A percentile compares a stretch with the other conserved stretches of the same genome.
phyloP scores from a whole-genome alignment of 2,888 invertebrate species.

The Bhutanitis thaidina region DNA sequence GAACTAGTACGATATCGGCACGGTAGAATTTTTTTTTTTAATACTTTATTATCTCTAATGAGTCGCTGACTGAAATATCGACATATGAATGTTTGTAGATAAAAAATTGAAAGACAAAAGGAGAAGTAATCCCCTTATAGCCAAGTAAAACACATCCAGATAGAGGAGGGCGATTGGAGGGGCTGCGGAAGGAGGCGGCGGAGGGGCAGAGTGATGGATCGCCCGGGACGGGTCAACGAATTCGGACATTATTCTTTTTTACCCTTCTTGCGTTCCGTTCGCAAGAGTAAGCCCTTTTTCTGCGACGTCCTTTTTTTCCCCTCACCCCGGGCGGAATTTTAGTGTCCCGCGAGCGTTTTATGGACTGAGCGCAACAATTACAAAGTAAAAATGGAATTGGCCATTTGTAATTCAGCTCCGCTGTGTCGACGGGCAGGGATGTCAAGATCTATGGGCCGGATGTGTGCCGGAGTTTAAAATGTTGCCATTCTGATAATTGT shows the following conservation, averaged over 20 bases:
- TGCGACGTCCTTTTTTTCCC: conserved; percentile 71
- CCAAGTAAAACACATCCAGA: conserved; percentile 65
- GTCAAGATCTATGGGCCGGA: conserved; percentile 30
- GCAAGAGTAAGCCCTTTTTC: conserved; percentile 78
- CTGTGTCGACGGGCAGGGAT: conserved; percentile 50
- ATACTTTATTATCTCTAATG: too few species aligned
- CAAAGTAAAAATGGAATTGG: conserved; percentile 76
- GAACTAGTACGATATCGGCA: too few species aligned
- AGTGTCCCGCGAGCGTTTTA: conserved; percentile 63
- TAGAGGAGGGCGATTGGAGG: conserved; percentile 62
- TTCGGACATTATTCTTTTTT: conserved; percentile 81
- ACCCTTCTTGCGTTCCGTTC: conserved; percentile 78
- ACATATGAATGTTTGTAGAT: conserved; percentile 1
- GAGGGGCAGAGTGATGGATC: conserved; percentile 77
- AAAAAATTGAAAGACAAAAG: conserved; percentile 33
- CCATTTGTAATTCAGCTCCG: conserved; percentile 66
- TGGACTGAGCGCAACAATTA: conserved; percentile 74
- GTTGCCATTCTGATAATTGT: background rate
- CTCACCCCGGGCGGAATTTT: conserved; percentile 58
- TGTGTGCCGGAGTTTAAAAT: conserved; percentile 27
- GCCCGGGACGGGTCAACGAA: conserved; percentile 80
- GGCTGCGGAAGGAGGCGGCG: conserved; percentile 55
- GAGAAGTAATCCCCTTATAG: conserved; percentile 63
- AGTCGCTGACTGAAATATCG: too few species aligned
- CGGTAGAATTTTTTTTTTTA: too few species aligned